phyloP scores from a whole-genome alignment of 2,888 invertebrate genomes.

The Synanthedon tipuliformis region DNA sequence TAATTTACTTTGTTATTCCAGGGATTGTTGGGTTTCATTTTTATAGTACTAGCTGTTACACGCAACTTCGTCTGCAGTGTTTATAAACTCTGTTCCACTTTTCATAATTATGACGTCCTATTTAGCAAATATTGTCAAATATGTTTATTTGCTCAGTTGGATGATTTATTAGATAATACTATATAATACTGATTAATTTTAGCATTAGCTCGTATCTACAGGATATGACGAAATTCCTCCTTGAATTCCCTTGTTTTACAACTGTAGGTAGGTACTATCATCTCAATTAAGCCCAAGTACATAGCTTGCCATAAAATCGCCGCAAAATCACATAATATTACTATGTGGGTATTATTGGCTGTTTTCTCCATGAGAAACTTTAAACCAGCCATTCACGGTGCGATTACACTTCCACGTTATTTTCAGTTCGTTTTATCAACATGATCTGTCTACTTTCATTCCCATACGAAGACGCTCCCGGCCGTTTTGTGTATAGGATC shows the following conservation, averaged over 20 bases:
- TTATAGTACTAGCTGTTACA: no score
- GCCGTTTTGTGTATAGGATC: constrained; percentile 40
- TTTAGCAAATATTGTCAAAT: no score
- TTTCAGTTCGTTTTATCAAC: neutral
- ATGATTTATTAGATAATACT: no score
- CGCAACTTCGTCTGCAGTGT: no score
- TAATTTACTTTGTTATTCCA: no score
- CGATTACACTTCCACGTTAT: constrained; percentile 14
- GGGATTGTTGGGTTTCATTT: no score
- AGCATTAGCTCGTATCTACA: no score
- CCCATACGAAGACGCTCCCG: constrained; percentile 10
- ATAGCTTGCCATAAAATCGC: constrained; percentile 35
- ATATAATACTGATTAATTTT: no score
- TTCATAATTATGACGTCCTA: no score
- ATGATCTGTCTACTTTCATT: neutral
- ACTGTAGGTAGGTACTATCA: constrained; percentile 22
- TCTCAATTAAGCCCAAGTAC: constrained; percentile 30
- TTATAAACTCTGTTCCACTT: no score
- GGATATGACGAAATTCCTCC: neutral
- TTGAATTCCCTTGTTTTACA: constrained; percentile 30
- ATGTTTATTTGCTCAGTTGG: no score
- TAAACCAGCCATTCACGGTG: constrained; percentile 32
- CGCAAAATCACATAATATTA: constrained; percentile 47
- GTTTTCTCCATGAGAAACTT: constrained; percentile 44
- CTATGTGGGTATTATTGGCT: constrained; percentile 65